Percentiles rank a stretch among this genome's conserved stretches.
Evolutionary conservation across 2,888 invertebrate species (phyloP).

Genomic region (Acleris laterana): DNA sequence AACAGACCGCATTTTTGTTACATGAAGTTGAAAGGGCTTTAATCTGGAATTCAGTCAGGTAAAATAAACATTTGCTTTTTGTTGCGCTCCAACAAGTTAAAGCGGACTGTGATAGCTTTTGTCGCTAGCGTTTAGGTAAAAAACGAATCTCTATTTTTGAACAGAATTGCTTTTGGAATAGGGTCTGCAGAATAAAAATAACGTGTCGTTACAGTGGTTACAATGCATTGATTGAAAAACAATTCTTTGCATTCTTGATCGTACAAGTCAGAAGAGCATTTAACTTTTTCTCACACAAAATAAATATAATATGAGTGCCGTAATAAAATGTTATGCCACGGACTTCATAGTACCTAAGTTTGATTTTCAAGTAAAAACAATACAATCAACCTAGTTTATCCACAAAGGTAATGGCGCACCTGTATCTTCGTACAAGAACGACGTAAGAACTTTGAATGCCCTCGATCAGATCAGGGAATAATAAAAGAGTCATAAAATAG

Average conservation of each 20-base stretch:
- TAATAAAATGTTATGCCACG: too few relatives aligned
- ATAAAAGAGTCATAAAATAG: conserved; percentile 77
- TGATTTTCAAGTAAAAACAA: background rate
- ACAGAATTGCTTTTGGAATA: conserved; percentile 31
- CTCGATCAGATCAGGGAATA: conserved; percentile 69
- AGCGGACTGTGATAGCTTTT: conserved; percentile 47
- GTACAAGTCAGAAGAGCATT: background rate
- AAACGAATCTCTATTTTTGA: conserved; percentile 33
- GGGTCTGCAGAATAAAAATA: conserved; percentile 30
- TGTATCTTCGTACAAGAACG: conserved; percentile 58
- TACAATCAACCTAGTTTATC: conserved; percentile 9
- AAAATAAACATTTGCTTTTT: conserved; percentile 68
- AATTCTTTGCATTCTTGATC: conserved; percentile 1
- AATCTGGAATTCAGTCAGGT: conserved; percentile 75
- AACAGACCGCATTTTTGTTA: conserved; percentile 70
- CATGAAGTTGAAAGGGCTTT: conserved; percentile 69
- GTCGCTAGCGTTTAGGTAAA: conserved; percentile 38
- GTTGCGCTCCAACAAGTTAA: conserved; percentile 58
- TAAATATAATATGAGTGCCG: too few relatives aligned
- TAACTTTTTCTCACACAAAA: too few relatives aligned
- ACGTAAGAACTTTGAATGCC: conserved; percentile 59
- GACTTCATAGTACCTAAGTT: background rate
- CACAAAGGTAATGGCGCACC: conserved; percentile 10
- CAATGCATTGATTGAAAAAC: conserved; percentile 31
- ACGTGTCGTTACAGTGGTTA: conserved; percentile 24